Percentiles rank a stretch among this genome's conserved stretches.
Evolutionary conservation across 2,797 vertebrate species (phyloP).

Genomic region (Selene dorsalis): DNA sequence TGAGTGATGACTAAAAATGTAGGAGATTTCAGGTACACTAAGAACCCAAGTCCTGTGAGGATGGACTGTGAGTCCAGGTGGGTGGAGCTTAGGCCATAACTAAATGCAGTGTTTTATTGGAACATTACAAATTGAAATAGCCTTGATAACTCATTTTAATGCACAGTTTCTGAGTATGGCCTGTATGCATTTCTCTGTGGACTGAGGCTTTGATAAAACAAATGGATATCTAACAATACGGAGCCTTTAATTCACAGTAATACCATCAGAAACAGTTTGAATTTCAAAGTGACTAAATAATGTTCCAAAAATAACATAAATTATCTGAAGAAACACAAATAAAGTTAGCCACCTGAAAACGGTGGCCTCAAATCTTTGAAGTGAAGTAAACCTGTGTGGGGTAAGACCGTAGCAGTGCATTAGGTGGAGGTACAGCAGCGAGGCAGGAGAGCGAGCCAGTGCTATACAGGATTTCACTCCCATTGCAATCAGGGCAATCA

Average conservation of each 20-base stretch:
- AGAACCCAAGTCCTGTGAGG: no score
- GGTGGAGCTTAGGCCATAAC: no score
- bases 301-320: not conserved
- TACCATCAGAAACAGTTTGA: not conserved
- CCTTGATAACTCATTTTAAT: no score
- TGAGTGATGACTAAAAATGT: no score
- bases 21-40: no score
- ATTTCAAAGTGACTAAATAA: not conserved
- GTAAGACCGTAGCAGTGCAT: not conserved
- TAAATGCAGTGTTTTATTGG: no score
- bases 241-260: not conserved
- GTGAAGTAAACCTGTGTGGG: not conserved
- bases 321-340: not conserved
- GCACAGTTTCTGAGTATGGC: no score
- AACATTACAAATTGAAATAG: no score
- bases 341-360: not conserved
- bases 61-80: no score
- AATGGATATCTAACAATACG: no score
- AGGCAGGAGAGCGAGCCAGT: conserved; percentile 5
- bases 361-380: not conserved
- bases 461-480: conserved; percentile 33
- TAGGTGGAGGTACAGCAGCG: not conserved
- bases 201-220: no score
- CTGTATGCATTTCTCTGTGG: no score
- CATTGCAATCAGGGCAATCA: conserved; percentile 64